A percentile compares a stretch with the other conserved stretches of the same genome.
phyloP scores from a whole-genome alignment of 2,797 vertebrate genomes.

The Poeciliopsis turneri region DNA sequence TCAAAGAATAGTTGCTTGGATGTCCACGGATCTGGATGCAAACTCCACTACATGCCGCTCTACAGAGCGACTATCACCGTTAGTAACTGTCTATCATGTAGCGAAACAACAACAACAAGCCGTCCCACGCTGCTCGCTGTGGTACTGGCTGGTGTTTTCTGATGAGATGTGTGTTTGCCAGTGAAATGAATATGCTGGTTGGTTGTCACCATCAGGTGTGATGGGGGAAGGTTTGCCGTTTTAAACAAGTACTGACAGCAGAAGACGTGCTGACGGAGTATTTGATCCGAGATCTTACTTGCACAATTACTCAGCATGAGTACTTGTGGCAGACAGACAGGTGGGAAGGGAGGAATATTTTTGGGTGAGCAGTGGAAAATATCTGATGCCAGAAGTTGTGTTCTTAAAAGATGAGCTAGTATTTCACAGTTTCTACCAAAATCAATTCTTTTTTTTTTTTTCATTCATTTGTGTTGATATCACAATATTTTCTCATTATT shows the following conservation, averaged over 20 bases:
- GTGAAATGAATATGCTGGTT: slow-evolving; percentile 30
- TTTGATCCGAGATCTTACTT: slow-evolving; percentile 8
- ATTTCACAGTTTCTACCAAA: not conserved
- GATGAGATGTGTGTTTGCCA: slow-evolving; percentile 15
- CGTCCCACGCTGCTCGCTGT: slow-evolving; percentile 14
- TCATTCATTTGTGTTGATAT: not conserved
- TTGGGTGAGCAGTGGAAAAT: not conserved
- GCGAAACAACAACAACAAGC: slow-evolving; percentile 30
- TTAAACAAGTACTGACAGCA: slow-evolving; percentile 44
- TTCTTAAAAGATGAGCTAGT: not conserved
- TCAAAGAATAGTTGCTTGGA: slow-evolving; percentile 56
- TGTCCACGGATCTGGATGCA: slow-evolving; percentile 57
- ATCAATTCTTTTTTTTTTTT: not conserved
- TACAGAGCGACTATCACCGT: slow-evolving; percentile 28
- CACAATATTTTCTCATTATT: not conserved
- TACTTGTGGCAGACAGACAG: slow-evolving; percentile 22
- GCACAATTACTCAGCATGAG: not conserved
- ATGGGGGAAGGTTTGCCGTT: slow-evolving; percentile 11
- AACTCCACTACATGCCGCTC: slow-evolving; percentile 37
- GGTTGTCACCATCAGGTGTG: slow-evolving; percentile 30
- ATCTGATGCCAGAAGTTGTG: not conserved
- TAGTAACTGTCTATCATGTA: slow-evolving; percentile 50
- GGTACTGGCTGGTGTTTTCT: slow-evolving; percentile 30
- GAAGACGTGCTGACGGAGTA: slow-evolving; percentile 17
- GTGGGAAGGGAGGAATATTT: slow-evolving; percentile 1